Evolutionary conservation across 2,888 invertebrate genomes (phyloP), one percentile per base, ranked within the genome.

Genomic region (Dryococelus australis): DNA sequence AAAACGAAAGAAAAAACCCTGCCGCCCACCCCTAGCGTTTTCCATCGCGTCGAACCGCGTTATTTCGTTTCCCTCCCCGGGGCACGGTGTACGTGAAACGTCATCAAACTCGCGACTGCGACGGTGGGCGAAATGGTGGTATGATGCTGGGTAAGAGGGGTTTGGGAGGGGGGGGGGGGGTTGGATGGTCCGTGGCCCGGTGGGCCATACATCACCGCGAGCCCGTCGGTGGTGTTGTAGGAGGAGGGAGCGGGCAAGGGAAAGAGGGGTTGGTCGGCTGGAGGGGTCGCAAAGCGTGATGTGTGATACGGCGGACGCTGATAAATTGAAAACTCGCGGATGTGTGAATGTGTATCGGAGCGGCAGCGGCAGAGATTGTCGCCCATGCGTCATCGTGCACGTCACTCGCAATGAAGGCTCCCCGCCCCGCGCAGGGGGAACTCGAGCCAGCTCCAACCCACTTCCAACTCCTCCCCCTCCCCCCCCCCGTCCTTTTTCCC

Each of bases 261-360:
- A 35, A 0, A 0, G 83, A 35, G 83, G 83, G 28, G 4, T n/a
- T 13, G 26, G n/a, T 80, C 47, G 80, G 26, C n/a, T 27, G 35
- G 8, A 83, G 28, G 83, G 83, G 16, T 83, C 83, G 83, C 83
- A 83, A 43, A 6, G 86, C 27, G 79, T 35, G 86, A 79, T 43
- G 80, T 86, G 83, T 83, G 83, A 83, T 83, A 83, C 83, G 83
- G 83, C 83, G 83, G 83, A 83, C 83, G 35, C 85, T 86, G 87
- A 88, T 88, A 87, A 88, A 88, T 88, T 87, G 87, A 87, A 88
- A 87, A 86, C 87, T 85, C 86, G 87, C 81, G 87, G 88, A 88
- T 86, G 88, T 87, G 88, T 87, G 87, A 87, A 87, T 86, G 84
- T 87, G 87, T 87, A 87, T 85, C 85, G 87, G 85, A 85, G 78